phyloP scores from a whole-genome alignment of 2,888 invertebrate genomes.

The Platycheirus rosarum region DNA sequence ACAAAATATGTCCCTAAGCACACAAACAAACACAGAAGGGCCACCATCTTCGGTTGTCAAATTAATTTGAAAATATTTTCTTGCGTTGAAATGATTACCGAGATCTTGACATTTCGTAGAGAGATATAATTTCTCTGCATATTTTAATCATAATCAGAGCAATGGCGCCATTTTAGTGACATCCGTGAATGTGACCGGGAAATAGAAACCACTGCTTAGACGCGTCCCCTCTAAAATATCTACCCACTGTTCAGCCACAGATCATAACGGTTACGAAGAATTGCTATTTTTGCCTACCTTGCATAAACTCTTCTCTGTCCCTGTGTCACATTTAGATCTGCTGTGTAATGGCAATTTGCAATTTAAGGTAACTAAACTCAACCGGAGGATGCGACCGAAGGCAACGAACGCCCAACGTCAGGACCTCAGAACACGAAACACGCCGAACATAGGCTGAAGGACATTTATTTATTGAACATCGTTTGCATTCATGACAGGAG shows the following conservation, averaged over 20 bases:
- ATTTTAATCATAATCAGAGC: slow-evolving; percentile 16
- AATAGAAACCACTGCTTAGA: slow-evolving; percentile 24
- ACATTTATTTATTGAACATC: slow-evolving; percentile 70
- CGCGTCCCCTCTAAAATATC: slow-evolving; percentile 5
- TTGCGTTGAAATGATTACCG: slow-evolving; percentile 34
- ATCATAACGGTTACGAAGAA: slow-evolving; percentile 34
- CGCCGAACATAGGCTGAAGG: slow-evolving; percentile 27
- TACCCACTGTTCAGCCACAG: slow-evolving; percentile 21
- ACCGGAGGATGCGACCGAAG: slow-evolving; percentile 44
- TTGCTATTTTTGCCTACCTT: slow-evolving; percentile 46
- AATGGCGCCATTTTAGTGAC: slow-evolving; percentile 6
- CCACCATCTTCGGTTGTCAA: slow-evolving; percentile 33
- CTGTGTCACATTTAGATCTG: slow-evolving; percentile 42
- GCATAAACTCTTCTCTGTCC: slow-evolving; percentile 18
- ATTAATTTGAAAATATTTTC: slow-evolving; percentile 49
- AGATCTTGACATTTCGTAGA: slow-evolving; percentile 15
- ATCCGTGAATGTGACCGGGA: slow-evolving; percentile 17
- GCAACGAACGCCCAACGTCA: slow-evolving; percentile 1
- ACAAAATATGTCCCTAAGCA: neutral
- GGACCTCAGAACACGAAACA: slow-evolving; percentile 27
- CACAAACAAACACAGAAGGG: neutral
- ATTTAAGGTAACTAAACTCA: slow-evolving; percentile 51
- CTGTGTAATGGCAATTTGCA: slow-evolving; percentile 56
- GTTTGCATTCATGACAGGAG: slow-evolving; percentile 58
- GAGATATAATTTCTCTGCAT: slow-evolving; percentile 19